A percentile compares a stretch with the other conserved stretches of the same genome.
Evolutionary conservation across 2,888 invertebrate genomes (phyloP).

Genomic region (Elgonia sp.): DNA sequence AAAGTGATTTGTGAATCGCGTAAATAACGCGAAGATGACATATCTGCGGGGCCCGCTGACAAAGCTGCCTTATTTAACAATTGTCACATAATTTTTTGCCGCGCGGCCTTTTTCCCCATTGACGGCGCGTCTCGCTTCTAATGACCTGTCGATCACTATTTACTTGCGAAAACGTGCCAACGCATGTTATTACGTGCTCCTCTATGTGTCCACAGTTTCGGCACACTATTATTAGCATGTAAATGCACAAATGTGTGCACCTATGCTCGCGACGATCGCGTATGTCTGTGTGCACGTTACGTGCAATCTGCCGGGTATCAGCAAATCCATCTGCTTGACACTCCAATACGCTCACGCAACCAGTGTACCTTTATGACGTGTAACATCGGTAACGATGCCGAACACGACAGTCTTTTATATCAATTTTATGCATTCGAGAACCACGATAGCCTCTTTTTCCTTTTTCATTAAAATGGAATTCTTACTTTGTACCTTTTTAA

Average conservation of each 20-base stretch:
- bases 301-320: constrained; percentile 75
- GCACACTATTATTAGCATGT: constrained; percentile 77
- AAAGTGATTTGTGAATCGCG: constrained; percentile 65
- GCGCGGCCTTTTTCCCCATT: no score
- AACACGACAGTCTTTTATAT: constrained; percentile 63
- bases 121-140: constrained; percentile 65
- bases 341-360: constrained; percentile 78
- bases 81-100: constrained; percentile 69
- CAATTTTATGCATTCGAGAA: constrained; percentile 41
- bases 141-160: constrained; percentile 74
- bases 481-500: no score
- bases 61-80: constrained; percentile 60
- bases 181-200: constrained; percentile 71
- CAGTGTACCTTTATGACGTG: constrained; percentile 69
- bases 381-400: constrained; percentile 66
- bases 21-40: constrained; percentile 58
- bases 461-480: no score
- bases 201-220: constrained; percentile 71
- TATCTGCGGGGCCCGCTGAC: constrained; percentile 34
- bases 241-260: constrained; percentile 73
- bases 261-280: constrained; percentile 57
- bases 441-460: no score
- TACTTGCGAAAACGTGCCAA: constrained; percentile 73
- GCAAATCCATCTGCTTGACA: constrained; percentile 75
- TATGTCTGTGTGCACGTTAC: constrained; percentile 73